phyloP scores from a whole-genome alignment of 2,113 vertebrate species.

The Rafetus swinhoei region DNA sequence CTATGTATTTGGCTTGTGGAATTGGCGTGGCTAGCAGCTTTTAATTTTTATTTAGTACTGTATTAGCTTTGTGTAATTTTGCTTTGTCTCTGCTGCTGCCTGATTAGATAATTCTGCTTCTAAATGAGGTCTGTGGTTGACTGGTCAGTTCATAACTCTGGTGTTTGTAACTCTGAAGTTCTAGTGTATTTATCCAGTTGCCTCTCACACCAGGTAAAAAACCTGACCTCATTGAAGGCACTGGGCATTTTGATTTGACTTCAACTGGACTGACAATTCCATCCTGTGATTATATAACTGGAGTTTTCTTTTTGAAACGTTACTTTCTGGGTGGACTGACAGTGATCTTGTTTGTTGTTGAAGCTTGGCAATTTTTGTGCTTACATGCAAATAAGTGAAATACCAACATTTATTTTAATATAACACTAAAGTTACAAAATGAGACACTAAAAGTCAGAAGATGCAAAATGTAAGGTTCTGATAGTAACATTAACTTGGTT shows the following conservation, averaged over 20 bases:
- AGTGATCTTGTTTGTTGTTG: neutral
- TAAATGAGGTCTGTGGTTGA: no score
- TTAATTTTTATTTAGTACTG: no score
- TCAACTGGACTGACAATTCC: neutral
- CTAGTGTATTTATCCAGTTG: neutral
- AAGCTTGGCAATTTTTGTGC: neutral
- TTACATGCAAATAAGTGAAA: neutral
- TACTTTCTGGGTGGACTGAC: neutral
- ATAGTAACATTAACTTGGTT: neutral
- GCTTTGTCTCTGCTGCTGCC: no score
- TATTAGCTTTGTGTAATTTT: no score
- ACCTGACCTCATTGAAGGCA: neutral
- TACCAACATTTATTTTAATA: neutral
- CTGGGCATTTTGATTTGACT: neutral
- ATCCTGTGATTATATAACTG: neutral
- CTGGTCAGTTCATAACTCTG: no score
- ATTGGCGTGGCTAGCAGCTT: no score
- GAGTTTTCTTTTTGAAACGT: neutral
- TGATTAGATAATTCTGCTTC: no score
- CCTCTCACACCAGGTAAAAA: neutral
- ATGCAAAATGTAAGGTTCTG: neutral
- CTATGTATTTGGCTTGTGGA: no score
- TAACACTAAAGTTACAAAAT: neutral
- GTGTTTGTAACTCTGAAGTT: no score
- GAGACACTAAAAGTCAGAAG: neutral